These are phyloP conservation scores for Zootermopsis nevadensis DNA, from an alignment of 2,888 invertebrate genomes.

Conservation along the genomic window DNA sequence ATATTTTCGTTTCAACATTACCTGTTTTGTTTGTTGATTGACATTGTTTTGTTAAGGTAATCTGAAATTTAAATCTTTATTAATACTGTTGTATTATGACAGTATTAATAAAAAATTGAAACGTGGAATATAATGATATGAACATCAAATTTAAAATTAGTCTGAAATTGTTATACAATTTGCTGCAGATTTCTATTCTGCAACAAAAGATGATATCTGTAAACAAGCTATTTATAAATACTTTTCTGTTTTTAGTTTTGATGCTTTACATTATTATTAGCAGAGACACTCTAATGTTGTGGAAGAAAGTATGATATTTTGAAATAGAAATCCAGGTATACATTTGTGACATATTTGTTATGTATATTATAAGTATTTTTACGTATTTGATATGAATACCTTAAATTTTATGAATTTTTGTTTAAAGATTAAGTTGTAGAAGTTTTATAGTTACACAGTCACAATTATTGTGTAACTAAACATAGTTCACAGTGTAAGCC, in stretches of 20 bases:
- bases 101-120: too few relatives aligned
- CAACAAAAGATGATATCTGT: background rate
- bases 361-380: background rate
- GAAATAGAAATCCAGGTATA: background rate
- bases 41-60: constrained; percentile 12
- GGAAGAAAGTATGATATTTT: background rate
- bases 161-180: background rate
- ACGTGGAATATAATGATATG: too few relatives aligned
- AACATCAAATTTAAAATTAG: background rate
- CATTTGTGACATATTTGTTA: background rate
- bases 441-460: background rate
- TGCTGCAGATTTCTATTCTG: background rate
- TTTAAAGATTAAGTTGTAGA: background rate
- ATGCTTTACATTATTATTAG: background rate
- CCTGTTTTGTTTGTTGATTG: background rate
- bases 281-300: constrained; percentile 6
- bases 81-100: too few relatives aligned
- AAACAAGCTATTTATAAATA: background rate
- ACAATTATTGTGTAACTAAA: background rate
- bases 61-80: too few relatives aligned
- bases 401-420: background rate
- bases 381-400: background rate
- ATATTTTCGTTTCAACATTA: constrained; percentile 11
- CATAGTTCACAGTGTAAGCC: background rate
- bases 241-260: background rate